Evolutionary conservation across 2,797 vertebrate genomes (phyloP).

Genomic region (Fistularia commersonii): DNA sequence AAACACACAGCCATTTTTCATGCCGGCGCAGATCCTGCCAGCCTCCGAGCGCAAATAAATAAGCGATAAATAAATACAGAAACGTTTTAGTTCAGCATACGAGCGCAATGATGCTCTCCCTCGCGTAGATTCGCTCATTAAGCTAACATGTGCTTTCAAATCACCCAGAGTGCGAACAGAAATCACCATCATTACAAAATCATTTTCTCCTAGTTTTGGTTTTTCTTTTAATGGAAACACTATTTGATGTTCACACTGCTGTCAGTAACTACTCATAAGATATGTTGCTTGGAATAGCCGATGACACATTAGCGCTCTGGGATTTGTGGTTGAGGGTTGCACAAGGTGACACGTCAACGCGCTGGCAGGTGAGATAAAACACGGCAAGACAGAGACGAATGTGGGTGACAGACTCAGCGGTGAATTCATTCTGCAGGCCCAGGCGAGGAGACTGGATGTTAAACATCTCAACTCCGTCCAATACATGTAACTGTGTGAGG

Average conservation of each 20-base stretch:
- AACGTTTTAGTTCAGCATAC: slow-evolving; percentile 33
- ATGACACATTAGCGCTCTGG: slow-evolving; percentile 14
- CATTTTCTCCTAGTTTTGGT: slow-evolving; percentile 44
- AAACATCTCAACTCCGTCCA: slow-evolving; percentile 11
- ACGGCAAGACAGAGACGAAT: slow-evolving; percentile 11
- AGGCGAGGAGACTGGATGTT: slow-evolving; percentile 2
- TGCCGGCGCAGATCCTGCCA: neutral
- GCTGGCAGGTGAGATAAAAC: slow-evolving; percentile 46
- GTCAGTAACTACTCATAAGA: slow-evolving; percentile 16
- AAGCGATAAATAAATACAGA: slow-evolving; percentile 13
- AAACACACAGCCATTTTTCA: slow-evolving; percentile 13
- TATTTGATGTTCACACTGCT: slow-evolving; percentile 5
- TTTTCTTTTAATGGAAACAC: slow-evolving; percentile 11
- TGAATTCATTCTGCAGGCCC: slow-evolving; percentile 23
- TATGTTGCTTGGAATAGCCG: too few species aligned
- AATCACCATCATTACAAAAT: slow-evolving; percentile 39
- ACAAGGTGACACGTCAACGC: slow-evolving; percentile 20
- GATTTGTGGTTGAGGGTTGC: slow-evolving; percentile 1
- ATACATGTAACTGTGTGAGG: too few species aligned
- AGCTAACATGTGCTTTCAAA: too few species aligned
- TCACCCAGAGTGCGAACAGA: slow-evolving; percentile 31
- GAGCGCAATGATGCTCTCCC: slow-evolving; percentile 38
- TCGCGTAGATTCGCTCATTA: neutral
- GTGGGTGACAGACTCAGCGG: slow-evolving; percentile 17
- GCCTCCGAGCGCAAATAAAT: too few species aligned